These are phyloP conservation scores for Carollia perspicillata DNA, from an alignment of 2,113 vertebrate species.

Conservation along the genomic window DNA sequence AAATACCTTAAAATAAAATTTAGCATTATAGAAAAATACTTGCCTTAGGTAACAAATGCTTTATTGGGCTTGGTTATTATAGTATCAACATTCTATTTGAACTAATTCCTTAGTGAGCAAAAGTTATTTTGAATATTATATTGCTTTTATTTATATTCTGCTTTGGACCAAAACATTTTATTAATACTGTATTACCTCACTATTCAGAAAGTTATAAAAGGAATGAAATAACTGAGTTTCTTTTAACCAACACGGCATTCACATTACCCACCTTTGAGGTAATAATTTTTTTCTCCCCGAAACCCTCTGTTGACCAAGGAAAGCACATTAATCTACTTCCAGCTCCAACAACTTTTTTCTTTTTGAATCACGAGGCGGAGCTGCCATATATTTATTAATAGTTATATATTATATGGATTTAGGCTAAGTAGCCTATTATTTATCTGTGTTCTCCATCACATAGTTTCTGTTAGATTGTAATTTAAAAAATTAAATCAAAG, in stretches of 20 bases:
- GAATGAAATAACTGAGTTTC: slow-evolving; percentile 58
- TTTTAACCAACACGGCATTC: slow-evolving; percentile 42
- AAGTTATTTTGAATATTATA: slow-evolving; percentile 58
- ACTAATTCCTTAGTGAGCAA: slow-evolving; percentile 71
- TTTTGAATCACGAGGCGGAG: slow-evolving; percentile 70
- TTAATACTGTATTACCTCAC: slow-evolving; percentile 70
- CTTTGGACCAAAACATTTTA: slow-evolving; percentile 58
- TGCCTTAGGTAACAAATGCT: slow-evolving; percentile 45
- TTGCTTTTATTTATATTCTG: slow-evolving; percentile 61
- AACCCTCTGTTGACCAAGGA: slow-evolving; percentile 52
- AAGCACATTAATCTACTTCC: slow-evolving; percentile 73
- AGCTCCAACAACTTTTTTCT: slow-evolving; percentile 65
- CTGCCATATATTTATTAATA: background rate
- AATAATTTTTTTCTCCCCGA: slow-evolving; percentile 63
- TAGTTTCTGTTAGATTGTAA: background rate
- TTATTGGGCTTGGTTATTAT: slow-evolving; percentile 51
- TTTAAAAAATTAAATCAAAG: background rate
- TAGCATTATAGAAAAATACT: slow-evolving; percentile 55
- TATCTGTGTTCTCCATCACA: background rate
- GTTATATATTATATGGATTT: background rate
- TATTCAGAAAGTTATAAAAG: slow-evolving; percentile 54
- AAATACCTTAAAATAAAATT: slow-evolving; percentile 58
- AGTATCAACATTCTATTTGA: slow-evolving; percentile 43
- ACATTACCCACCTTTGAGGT: slow-evolving; percentile 36
- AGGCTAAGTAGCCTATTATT: background rate